These are phyloP conservation scores for Hesperia comma DNA, from an alignment of 2,888 invertebrate genomes.

Conservation along the genomic window DNA sequence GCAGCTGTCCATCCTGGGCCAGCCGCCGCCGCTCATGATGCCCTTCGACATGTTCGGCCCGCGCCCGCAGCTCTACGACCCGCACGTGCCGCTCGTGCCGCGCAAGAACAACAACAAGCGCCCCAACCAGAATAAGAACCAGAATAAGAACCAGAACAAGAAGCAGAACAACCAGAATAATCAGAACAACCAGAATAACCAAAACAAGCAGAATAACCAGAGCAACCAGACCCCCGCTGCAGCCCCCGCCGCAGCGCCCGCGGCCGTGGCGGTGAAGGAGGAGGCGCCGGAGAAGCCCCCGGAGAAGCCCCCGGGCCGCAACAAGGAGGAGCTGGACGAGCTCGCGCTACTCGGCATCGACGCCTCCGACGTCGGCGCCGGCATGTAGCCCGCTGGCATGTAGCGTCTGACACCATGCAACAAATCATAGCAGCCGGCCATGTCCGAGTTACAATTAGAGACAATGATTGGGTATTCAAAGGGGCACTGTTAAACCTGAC, in stretches of 20 bases:
- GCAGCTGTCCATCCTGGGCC: constrained; percentile 48
- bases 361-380: constrained; percentile 89
- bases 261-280: not conserved
- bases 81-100: constrained; percentile 67
- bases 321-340: constrained; percentile 87
- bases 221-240: not conserved
- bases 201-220: constrained; percentile 33
- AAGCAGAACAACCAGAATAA: constrained; percentile 42
- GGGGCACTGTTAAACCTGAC: too few species aligned
- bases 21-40: constrained; percentile 55
- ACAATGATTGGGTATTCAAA: too few species aligned
- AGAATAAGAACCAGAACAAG: constrained; percentile 37
- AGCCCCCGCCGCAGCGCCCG: not conserved
- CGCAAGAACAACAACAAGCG: constrained; percentile 39
- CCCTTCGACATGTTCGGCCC: constrained; percentile 69
- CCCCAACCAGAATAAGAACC: constrained; percentile 39
- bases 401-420: too few species aligned
- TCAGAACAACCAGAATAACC: constrained; percentile 38
- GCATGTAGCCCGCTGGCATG: too few species aligned
- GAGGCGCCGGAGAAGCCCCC: constrained; percentile 17
- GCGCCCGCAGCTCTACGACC: constrained; percentile 67
- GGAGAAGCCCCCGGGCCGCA: constrained; percentile 51
- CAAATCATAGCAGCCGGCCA: too few species aligned
- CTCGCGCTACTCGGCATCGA: constrained; percentile 94
- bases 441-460: too few species aligned